A percentile compares a stretch with the other conserved stretches of the same genome.
Conservation (phyloP, 2,888 invertebrate species). For the Epinotia ramella region DNA sequence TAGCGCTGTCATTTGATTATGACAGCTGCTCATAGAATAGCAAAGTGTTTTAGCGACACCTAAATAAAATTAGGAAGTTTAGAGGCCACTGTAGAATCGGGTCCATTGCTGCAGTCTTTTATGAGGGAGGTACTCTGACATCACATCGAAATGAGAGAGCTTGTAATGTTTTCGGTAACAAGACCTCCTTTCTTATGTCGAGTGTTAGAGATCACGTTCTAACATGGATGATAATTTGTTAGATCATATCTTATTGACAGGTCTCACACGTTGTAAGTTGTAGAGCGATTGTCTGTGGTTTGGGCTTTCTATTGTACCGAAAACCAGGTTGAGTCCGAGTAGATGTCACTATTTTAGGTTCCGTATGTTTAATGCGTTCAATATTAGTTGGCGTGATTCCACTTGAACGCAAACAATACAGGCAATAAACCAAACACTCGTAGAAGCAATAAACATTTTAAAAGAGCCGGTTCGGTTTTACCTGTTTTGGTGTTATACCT, state of each 20-base stretch:
- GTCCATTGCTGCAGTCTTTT: too few relatives aligned
- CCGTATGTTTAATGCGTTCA: background rate
- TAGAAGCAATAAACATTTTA: too few relatives aligned
- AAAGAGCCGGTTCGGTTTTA: too few relatives aligned
- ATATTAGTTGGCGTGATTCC: too few relatives aligned
- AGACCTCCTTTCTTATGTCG: slow-evolving; percentile 7
- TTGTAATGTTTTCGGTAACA: background rate
- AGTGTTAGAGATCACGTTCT: background rate
- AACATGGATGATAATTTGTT: background rate
- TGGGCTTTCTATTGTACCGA: slow-evolving; percentile 3
- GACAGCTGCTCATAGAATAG: too few relatives aligned
- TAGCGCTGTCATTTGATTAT: too few relatives aligned
- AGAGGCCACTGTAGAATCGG: too few relatives aligned
- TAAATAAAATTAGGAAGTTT: too few relatives aligned
- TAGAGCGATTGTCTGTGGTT: slow-evolving; percentile 10
- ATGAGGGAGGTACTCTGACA: background rate
- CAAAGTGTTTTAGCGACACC: too few relatives aligned
- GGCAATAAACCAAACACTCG: too few relatives aligned
- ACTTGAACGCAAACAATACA: too few relatives aligned
- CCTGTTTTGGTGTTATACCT: too few relatives aligned
- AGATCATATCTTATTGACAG: slow-evolving; percentile 29
- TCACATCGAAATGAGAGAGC: background rate
- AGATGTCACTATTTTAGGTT: background rate
- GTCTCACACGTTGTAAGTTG: slow-evolving; percentile 19
- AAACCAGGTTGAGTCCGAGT: background rate